Base-by-base conservation (phyloP, 1,140 invertebrate genomes). In the Oryzaephilus surinamensis region DNA sequence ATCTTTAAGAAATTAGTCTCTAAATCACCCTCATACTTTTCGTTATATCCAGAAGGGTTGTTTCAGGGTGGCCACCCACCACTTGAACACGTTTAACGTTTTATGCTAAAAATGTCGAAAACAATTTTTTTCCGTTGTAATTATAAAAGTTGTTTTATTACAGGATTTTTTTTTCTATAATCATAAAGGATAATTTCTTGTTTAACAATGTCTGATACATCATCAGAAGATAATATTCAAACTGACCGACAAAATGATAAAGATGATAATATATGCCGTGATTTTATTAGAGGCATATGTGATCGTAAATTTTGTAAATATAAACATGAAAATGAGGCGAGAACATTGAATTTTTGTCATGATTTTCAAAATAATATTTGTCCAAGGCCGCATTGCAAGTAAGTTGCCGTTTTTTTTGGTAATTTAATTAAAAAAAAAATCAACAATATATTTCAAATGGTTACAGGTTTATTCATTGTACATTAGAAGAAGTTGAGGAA, bases 341-440 rank as follows among this genome's bases (percentile, higher is more conserved):
- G 19, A 50, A 63, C 29, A 1, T 51, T 64, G n/a, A 66, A 73
- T n/a, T 88, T 90, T 57, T 90, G 85, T 55, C 84, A 88, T 56
- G 85, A 90, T 57, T 88, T 72, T 63, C 84, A 88, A 60, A 88
- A 88, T 58, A 76, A 72, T 8, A 69, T 72, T 35, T 82, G 79
- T 52, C 66, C 70, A 11, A 67, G 79, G 50, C 62, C 69, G 0
- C 74, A 73, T 28, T 73, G 71, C 51, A 64, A 61, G 60, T 64
- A 45, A 56, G 58, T 51, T 20, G n/a, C 23, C 0, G 5, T 0
- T 1, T 16, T 15, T 11, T n/a, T 2, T 26, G n/a, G n/a, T n/a
- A n/a, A n/a, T n/a, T n/a, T n/a, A n/a, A n/a, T n/a, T n/a, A n/a
- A n/a, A n/a, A n/a, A n/a, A n/a, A n/a, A 33, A 16, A 29, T 38